Conservation (phyloP, 2,888 invertebrate species). For the Campaea margaritaria region DNA sequence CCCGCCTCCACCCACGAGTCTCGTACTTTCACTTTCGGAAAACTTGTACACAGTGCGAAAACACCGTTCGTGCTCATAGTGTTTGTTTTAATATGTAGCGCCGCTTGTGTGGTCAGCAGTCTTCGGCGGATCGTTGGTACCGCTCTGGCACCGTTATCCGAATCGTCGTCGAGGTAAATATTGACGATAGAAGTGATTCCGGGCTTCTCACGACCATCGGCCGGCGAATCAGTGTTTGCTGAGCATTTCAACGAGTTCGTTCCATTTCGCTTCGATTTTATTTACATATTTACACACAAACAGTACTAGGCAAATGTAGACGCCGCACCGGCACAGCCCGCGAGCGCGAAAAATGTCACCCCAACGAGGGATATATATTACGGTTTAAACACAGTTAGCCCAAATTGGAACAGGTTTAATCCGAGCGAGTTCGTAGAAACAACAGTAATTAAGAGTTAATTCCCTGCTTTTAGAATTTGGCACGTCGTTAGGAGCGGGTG, state of each 20-base stretch:
- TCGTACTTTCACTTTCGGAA: slow-evolving; percentile 53
- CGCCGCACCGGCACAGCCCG: slow-evolving; percentile 6
- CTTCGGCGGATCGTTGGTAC: slow-evolving; percentile 55
- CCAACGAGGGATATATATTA: slow-evolving; percentile 32
- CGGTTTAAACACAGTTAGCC: slow-evolving; percentile 36
- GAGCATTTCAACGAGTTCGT: slow-evolving; percentile 46
- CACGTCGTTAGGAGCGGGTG: slow-evolving; percentile 36
- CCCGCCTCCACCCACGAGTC: slow-evolving; percentile 37
- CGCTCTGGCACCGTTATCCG: slow-evolving; percentile 57
- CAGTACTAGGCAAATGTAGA: slow-evolving; percentile 12
- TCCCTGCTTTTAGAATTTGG: slow-evolving; percentile 41
- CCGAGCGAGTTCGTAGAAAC: slow-evolving; percentile 35
- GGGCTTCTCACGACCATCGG: slow-evolving; percentile 46
- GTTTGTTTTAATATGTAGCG: slow-evolving; percentile 57
- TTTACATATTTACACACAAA: slow-evolving; percentile 54
- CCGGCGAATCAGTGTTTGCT: slow-evolving; percentile 53
- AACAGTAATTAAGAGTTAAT: slow-evolving; percentile 46
- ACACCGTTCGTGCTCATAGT: slow-evolving; percentile 39
- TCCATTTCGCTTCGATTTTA: slow-evolving; percentile 47
- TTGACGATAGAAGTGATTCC: slow-evolving; percentile 57
- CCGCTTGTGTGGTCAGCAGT: slow-evolving; percentile 52
- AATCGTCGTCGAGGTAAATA: slow-evolving; percentile 74
- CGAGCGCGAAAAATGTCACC: slow-evolving; percentile 27
- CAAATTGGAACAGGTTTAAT: slow-evolving; percentile 43
- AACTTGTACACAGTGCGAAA: slow-evolving; percentile 56